Percentiles rank a stretch among this genome's conserved stretches.
phyloP scores from a whole-genome alignment of 64 coral and sea anemone species.

The Stichodactyla mertensii region DNA sequence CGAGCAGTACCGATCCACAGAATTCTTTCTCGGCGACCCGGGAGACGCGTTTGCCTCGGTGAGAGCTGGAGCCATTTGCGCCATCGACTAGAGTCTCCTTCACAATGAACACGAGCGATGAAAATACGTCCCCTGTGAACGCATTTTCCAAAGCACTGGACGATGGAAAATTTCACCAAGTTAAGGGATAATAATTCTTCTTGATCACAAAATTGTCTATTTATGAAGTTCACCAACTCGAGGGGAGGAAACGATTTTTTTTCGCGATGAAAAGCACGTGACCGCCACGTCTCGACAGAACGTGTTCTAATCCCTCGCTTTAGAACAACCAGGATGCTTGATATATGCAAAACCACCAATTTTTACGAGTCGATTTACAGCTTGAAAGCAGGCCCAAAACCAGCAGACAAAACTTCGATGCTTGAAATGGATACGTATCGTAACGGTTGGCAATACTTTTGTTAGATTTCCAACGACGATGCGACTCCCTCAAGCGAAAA shows the following conservation, averaged over 20 bases:
- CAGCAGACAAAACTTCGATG: neutral
- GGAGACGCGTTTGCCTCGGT: conserved; percentile 98
- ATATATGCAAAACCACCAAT: conserved; percentile 96
- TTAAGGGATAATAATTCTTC: neutral
- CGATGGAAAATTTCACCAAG: conserved; percentile 15
- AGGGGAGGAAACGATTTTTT: conserved; percentile 86
- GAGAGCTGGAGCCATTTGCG: conserved; percentile 98
- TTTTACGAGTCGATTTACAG: conserved; percentile 57
- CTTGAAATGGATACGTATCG: conserved; percentile 58
- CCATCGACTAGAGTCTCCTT: conserved; percentile 95
- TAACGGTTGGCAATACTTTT: conserved; percentile 50
- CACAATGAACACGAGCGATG: conserved; percentile 89
- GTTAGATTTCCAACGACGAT: conserved; percentile 20
- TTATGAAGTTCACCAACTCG: conserved; percentile 56
- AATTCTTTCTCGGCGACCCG: conserved; percentile 93
- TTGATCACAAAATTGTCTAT: conserved; percentile 49
- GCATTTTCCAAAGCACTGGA: conserved; percentile 78
- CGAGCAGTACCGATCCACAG: conserved; percentile 92
- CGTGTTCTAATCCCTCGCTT: conserved; percentile 95
- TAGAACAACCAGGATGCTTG: conserved; percentile 90
- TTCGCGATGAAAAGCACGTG: conserved; percentile 82
- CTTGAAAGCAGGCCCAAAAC: neutral
- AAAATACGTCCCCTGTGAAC: conserved; percentile 87
- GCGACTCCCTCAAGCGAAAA: conserved; percentile 49
- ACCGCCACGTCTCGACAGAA: conserved; percentile 98